Evolutionary conservation across 1,140 invertebrate species (phyloP).

Genomic region (Dendrolimus punctatus): DNA sequence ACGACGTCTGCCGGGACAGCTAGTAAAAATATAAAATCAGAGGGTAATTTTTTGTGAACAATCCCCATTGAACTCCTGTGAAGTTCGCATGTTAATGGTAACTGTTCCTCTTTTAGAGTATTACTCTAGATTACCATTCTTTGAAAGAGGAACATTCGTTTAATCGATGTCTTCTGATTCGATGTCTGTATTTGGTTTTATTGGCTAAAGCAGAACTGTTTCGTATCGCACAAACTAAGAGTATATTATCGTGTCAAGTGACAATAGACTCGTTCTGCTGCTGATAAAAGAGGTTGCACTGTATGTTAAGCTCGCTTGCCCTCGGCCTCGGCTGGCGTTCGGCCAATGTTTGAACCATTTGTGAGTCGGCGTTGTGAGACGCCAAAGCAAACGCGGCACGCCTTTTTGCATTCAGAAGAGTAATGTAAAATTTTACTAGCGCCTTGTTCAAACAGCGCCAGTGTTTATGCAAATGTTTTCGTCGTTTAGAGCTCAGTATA

Average conservation of each 20-base stretch:
- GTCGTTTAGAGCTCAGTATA: slow-evolving; percentile 1
- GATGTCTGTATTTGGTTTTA: too few relatives aligned
- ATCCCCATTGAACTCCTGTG: too few relatives aligned
- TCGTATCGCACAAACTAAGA: background rate
- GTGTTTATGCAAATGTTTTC: slow-evolving; percentile 9
- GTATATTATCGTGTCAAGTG: background rate
- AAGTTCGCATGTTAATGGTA: too few relatives aligned
- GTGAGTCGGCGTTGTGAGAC: slow-evolving; percentile 14
- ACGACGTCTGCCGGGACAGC: too few relatives aligned
- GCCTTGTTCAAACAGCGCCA: slow-evolving; percentile 11
- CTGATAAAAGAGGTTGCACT: slow-evolving; percentile 18
- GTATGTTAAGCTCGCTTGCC: slow-evolving; percentile 21
- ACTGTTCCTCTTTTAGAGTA: too few relatives aligned
- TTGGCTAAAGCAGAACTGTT: too few relatives aligned
- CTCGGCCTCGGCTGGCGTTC: slow-evolving; percentile 11
- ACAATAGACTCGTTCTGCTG: background rate
- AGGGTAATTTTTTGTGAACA: too few relatives aligned
- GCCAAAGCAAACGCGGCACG: slow-evolving; percentile 21
- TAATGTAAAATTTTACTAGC: slow-evolving; percentile 13
- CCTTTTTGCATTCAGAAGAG: slow-evolving; percentile 20
- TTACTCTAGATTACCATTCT: too few relatives aligned
- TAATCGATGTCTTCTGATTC: too few relatives aligned
- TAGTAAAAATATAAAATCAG: too few relatives aligned
- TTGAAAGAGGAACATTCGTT: too few relatives aligned
- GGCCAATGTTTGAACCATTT: slow-evolving; percentile 30